phyloP scores from a whole-genome alignment of 1,140 invertebrate genomes.

The Cydia amplana region DNA sequence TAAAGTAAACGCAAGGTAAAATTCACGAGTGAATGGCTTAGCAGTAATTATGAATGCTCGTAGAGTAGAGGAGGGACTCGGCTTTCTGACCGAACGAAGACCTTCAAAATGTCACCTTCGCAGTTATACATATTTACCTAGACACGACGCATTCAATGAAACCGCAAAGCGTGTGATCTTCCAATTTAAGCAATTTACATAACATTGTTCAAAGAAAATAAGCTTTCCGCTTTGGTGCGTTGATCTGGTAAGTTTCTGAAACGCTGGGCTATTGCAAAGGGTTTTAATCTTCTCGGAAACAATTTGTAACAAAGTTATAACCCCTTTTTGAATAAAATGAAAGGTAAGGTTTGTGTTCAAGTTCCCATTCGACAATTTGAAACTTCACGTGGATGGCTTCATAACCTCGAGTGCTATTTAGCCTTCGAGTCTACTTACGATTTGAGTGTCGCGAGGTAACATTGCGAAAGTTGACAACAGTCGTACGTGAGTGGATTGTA shows the following conservation, averaged over 20 bases:
- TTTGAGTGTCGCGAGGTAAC: slow-evolving; percentile 64
- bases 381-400: slow-evolving; percentile 39
- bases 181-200: slow-evolving; percentile 12
- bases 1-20: slow-evolving; percentile 33
- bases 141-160: background rate
- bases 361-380: slow-evolving; percentile 27
- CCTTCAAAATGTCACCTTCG: slow-evolving; percentile 30
- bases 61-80: slow-evolving; percentile 29
- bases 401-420: slow-evolving; percentile 54
- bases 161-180: slow-evolving; percentile 6
- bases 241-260: slow-evolving; percentile 28
- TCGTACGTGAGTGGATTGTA: slow-evolving; percentile 65
- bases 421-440: slow-evolving; percentile 66
- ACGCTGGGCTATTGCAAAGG: slow-evolving; percentile 4
- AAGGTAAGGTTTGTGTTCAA: slow-evolving; percentile 26
- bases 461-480: slow-evolving; percentile 75
- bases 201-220: slow-evolving; percentile 24
- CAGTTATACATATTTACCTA: slow-evolving; percentile 24
- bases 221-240: slow-evolving; percentile 24
- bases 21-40: slow-evolving; percentile 31
- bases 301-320: slow-evolving; percentile 29
- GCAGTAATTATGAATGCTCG: slow-evolving; percentile 21
- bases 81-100: slow-evolving; percentile 22
- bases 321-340: slow-evolving; percentile 25
- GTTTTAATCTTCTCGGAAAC: slow-evolving; percentile 27